Evolutionary conservation across 1,140 invertebrate genomes (phyloP), one percentile per base, ranked within the genome.

Genomic region (Chlorops oryzae): DNA sequence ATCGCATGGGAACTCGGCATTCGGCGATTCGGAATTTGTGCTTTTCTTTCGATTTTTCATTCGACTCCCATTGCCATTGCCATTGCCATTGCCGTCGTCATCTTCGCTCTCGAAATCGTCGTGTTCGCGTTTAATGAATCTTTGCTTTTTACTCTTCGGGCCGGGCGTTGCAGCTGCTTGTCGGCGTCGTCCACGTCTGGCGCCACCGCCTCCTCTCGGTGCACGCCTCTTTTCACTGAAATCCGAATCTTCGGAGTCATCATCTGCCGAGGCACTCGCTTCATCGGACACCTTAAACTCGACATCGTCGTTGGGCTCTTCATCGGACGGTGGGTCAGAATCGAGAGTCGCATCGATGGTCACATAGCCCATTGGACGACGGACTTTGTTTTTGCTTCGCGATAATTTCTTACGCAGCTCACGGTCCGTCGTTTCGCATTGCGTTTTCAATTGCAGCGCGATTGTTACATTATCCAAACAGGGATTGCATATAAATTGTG

Each of bases 271-370:
- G 9, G 59, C 63, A 18, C 59, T 62, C 1, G 51, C 62, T 4
- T 66, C 72, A 35, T 72, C 68, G 5, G 69, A 69, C 1, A 71
- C 59, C 47, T 73, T 70, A 5, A 66, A 72, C 41, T 70, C 65
- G 0, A 58, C 69, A 52, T 68, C 69, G 38, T 70, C 65, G 13
- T 70, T 59, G 0, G 58, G 54, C 32, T 72, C 65, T 21, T 59
- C 59, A 6, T 70, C 70, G 34, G 64, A 64, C n/a, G 58, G 55
- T 0, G 63, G 65, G 21, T 63, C 60, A 1, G 65, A 59, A 18
- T 67, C 61, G 4, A 49, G 15, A 0, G 62, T 57, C 2, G 72
- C 72, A 53, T 74, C 73, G 12, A 74, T 73, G 5, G 74, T 62
- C 21, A 74, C 72, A 54, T 73, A 74, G 20, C 67, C 70, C 2